Evolutionary conservation across 2,888 invertebrate species (phyloP).

Genomic region (Busseola fusca): DNA sequence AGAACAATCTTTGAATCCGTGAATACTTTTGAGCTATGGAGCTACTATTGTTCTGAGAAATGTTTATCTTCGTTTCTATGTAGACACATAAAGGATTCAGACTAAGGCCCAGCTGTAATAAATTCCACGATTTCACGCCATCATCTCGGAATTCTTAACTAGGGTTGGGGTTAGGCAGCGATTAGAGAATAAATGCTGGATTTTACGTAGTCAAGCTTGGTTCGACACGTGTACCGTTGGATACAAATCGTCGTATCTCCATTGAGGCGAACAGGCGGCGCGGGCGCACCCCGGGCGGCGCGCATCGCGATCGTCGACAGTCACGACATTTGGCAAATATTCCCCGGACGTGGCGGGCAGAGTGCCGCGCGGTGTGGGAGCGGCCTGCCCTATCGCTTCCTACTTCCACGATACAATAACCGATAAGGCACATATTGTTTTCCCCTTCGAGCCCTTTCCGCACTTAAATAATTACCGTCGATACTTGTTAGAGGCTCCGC

Average conservation of each 20-base stretch:
- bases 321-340: conserved; percentile 89
- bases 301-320: conserved; percentile 87
- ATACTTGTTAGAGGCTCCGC: conserved; percentile 26
- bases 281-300: conserved; percentile 85
- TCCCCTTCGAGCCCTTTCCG: conserved; percentile 50
- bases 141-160: conserved; percentile 65
- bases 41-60: background rate
- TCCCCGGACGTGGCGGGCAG: conserved; percentile 80
- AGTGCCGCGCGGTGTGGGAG: conserved; percentile 82
- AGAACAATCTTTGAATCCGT: conserved; percentile 9
- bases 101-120: conserved; percentile 50
- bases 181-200: conserved; percentile 74
- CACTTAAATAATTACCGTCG: conserved; percentile 52
- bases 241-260: conserved; percentile 85
- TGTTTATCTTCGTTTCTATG: conserved; percentile 12
- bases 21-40: conserved; percentile 9
- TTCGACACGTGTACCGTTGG: conserved; percentile 85
- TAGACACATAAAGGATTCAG: conserved; percentile 1
- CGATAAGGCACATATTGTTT: conserved; percentile 73
- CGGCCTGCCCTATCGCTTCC: conserved; percentile 86
- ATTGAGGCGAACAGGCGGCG: conserved; percentile 78
- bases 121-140: conserved; percentile 70
- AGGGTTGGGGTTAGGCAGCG: conserved; percentile 63
- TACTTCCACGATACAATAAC: conserved; percentile 83
- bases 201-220: conserved; percentile 72